Conservation (phyloP, 2,113 vertebrate species). For the Mugil cephalus region DNA sequence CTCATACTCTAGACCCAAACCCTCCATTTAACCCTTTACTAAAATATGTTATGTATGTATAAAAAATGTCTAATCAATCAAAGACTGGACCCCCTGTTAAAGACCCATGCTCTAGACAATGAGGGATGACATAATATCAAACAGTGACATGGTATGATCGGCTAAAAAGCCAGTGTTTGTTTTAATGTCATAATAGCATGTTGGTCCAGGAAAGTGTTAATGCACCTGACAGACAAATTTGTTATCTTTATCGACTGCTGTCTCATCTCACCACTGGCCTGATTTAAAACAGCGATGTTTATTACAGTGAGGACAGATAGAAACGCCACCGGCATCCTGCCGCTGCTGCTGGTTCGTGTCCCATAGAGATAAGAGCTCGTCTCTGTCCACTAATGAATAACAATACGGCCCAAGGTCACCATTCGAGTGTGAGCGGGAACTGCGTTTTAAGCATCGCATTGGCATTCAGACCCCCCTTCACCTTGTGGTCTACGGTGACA, state of each 20-base stretch:
- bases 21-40: too few species aligned
- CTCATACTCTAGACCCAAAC: too few species aligned
- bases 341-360: slow-evolving; percentile 55
- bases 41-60: too few species aligned
- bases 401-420: slow-evolving; percentile 76
- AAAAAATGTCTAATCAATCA: too few species aligned
- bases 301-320: slow-evolving; percentile 61
- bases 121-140: background rate
- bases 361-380: slow-evolving; percentile 61
- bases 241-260: slow-evolving; percentile 44
- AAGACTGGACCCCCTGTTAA: too few species aligned
- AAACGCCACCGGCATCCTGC: slow-evolving; percentile 36
- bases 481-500: slow-evolving; percentile 12
- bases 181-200: background rate
- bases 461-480: slow-evolving; percentile 40
- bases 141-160: background rate
- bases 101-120: background rate
- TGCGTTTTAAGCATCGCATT: slow-evolving; percentile 25
- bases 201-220: background rate
- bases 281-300: slow-evolving; percentile 60
- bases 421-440: slow-evolving; percentile 28
- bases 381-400: slow-evolving; percentile 74
- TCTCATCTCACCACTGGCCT: slow-evolving; percentile 40
- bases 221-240: slow-evolving; percentile 11
- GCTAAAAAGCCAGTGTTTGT: background rate